These are phyloP conservation scores for Polyboroides typus DNA, from an alignment of 2,797 vertebrate genomes.

Conservation along the genomic window DNA sequence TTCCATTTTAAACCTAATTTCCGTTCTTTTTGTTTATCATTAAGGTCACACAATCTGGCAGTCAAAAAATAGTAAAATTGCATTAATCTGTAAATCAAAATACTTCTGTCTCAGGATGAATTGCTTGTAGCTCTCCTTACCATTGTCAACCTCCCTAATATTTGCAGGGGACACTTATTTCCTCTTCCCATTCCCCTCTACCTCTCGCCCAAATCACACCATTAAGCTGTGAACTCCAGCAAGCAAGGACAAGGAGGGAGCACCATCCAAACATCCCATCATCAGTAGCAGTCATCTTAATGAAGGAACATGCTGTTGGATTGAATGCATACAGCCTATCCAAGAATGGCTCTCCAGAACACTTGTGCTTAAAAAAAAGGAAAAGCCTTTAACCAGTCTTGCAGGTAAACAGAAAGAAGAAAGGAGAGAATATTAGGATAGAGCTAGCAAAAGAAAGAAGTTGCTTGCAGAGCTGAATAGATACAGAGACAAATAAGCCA, in stretches of 20 bases:
- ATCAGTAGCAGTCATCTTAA: not conserved
- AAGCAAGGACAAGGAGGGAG: not conserved
- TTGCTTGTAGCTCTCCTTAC: not conserved
- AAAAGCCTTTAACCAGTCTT: not conserved
- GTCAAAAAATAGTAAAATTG: not conserved
- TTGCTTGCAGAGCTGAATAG: conserved; percentile 5
- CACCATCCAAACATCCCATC: not conserved
- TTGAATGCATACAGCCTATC: not conserved
- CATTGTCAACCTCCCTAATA: not conserved
- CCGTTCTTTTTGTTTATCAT: conserved; percentile 18
- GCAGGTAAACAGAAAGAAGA: not conserved
- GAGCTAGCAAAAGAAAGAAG: not conserved
- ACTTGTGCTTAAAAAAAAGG: not conserved
- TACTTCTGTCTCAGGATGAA: not conserved
- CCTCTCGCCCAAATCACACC: not conserved
- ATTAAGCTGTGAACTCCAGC: not conserved
- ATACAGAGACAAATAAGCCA: not conserved
- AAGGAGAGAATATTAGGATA: not conserved
- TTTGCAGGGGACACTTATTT: not conserved
- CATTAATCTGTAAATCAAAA: not conserved
- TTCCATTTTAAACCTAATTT: conserved; percentile 44
- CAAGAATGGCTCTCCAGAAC: not conserved
- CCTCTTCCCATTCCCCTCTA: not conserved
- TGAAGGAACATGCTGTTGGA: not conserved
- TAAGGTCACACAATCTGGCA: not conserved